Percentiles rank a stretch among this genome's conserved stretches.
Evolutionary conservation across 2,888 invertebrate genomes (phyloP).

Genomic region (Dasysyrphus albostriatus): DNA sequence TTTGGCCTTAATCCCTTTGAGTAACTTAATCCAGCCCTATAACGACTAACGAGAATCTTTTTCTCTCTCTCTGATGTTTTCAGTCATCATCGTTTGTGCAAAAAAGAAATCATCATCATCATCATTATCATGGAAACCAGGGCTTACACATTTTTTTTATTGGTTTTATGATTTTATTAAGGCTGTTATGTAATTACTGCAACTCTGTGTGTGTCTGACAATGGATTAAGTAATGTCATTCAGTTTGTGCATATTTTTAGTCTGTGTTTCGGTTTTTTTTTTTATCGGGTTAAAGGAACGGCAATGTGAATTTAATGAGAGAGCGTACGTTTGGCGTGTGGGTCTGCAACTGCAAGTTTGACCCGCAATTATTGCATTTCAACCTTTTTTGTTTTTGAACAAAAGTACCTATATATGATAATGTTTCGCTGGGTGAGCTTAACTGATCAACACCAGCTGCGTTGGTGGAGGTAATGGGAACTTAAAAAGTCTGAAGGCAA

Average conservation of each 20-base stretch:
- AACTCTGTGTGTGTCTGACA: conserved; percentile 57
- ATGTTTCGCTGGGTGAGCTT: background rate
- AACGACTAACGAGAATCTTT: background rate
- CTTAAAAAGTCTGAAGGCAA: background rate
- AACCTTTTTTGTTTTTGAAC: background rate
- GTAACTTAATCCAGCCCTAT: background rate
- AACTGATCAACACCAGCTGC: background rate
- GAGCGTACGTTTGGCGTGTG: conserved; percentile 23
- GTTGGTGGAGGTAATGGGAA: background rate
- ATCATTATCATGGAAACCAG: conserved; percentile 24
- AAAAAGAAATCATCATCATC: conserved; percentile 35
- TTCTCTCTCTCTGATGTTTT: background rate
- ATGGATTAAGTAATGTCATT: conserved; percentile 65
- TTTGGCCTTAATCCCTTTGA: background rate
- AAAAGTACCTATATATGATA: background rate
- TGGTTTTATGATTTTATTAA: conserved; percentile 63
- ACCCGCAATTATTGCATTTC: conserved; percentile 24
- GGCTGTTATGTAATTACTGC: conserved; percentile 67
- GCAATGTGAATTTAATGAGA: conserved; percentile 36
- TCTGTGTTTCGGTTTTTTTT: background rate
- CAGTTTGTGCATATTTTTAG: conserved; percentile 12
- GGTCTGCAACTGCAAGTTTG: background rate
- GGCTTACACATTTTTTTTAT: conserved; percentile 39
- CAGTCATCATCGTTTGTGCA: conserved; percentile 40
- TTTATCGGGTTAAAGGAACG: background rate